These are phyloP conservation scores for Centropus unirufus DNA, from an alignment of 2,113 vertebrate genomes.

Conservation along the genomic window DNA sequence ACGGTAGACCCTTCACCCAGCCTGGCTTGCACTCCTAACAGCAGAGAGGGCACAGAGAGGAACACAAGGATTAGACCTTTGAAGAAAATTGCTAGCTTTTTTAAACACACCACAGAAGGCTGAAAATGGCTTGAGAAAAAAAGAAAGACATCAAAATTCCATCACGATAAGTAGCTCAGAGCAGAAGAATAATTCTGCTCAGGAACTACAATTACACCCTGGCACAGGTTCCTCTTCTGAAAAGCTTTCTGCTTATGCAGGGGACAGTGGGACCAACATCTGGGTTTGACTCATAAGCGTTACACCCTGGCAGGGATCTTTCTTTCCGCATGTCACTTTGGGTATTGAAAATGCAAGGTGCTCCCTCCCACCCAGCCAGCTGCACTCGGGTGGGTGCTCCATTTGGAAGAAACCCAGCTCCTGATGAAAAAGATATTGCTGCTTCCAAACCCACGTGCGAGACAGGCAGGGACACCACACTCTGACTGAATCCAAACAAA, in stretches of 20 bases:
- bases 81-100: background rate
- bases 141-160: background rate
- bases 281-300: background rate
- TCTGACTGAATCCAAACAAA: background rate
- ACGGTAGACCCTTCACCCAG: background rate
- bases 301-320: background rate
- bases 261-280: background rate
- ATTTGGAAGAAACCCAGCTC: background rate
- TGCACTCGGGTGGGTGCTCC: background rate
- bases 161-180: background rate
- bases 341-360: background rate
- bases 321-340: background rate
- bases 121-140: background rate
- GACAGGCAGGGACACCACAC: background rate
- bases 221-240: background rate
- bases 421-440: background rate
- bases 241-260: background rate
- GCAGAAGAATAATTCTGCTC: background rate
- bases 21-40: background rate
- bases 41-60: background rate
- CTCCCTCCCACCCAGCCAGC: constrained; percentile 36
- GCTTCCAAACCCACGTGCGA: background rate
- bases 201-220: background rate
- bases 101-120: background rate
- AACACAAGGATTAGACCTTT: background rate